These are phyloP conservation scores for Metridium senile DNA, from an alignment of 92 coral and sea anemone species.

Conservation along the genomic window DNA sequence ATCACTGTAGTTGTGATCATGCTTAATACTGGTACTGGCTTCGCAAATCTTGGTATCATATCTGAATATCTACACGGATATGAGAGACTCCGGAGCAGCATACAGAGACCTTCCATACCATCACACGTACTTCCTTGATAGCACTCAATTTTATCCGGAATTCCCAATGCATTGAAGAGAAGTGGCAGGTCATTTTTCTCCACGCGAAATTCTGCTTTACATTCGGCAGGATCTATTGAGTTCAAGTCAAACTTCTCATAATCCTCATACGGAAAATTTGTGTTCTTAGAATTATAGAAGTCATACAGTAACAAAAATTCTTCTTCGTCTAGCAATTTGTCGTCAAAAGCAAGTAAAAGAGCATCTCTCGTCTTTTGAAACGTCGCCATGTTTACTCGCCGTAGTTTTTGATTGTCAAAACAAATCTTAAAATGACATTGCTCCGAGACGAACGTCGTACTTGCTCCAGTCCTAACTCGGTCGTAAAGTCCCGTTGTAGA, in stretches of 20 bases:
- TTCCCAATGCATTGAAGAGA: constrained; percentile 12
- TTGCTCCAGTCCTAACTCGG: not conserved
- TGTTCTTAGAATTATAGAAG: constrained; percentile 6
- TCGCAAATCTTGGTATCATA: constrained; percentile 22
- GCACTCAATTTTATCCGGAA: constrained; percentile 17
- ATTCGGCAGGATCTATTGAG: constrained; percentile 1
- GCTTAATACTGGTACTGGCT: constrained; percentile 24
- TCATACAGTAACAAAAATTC: constrained; percentile 29
- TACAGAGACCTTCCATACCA: constrained; percentile 35
- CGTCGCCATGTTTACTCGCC: not conserved
- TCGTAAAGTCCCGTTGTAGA: not conserved
- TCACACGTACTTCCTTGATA: constrained; percentile 31
- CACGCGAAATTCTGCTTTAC: constrained; percentile 7
- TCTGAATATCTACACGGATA: constrained; percentile 37
- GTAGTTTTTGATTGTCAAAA: not conserved
- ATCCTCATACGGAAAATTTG: constrained; percentile 12
- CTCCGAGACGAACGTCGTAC: not conserved
- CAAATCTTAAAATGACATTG: not conserved
- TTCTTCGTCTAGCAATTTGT: constrained; percentile 1
- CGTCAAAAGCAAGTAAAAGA: not conserved
- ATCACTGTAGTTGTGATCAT: constrained; percentile 23
- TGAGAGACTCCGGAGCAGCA: constrained; percentile 25
- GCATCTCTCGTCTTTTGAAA: not conserved
- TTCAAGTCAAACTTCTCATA: constrained; percentile 20
- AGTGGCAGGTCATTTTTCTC: constrained; percentile 16